A percentile compares a stretch with the other conserved stretches of the same genome.
Conservation (phyloP, 2,888 invertebrate genomes). For the Epinotia ramella region DNA sequence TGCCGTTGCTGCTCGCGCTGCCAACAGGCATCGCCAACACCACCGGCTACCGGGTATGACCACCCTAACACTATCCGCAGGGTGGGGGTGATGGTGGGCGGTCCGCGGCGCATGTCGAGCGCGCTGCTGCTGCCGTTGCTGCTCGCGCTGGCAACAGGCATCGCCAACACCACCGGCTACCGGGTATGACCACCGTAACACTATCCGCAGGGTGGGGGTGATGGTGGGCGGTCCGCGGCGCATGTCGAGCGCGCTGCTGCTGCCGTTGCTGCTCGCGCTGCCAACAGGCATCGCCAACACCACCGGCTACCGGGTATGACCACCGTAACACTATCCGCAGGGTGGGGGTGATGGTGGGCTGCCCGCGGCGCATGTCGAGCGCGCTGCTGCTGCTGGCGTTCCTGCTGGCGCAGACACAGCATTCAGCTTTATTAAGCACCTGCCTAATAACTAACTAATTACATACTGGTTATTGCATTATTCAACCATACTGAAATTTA, state of each 20-base stretch:
- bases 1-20: conserved; percentile 48
- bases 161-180: conserved; percentile 72
- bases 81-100: too few relatives aligned
- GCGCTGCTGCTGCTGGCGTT: too few relatives aligned
- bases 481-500: not conserved
- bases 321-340: not conserved
- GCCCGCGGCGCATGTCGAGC: conserved; percentile 53
- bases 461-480: not conserved
- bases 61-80: too few relatives aligned
- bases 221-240: conserved; percentile 82
- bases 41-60: conserved; percentile 53
- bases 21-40: conserved; percentile 68
- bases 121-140: too few relatives aligned
- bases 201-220: conserved; percentile 55
- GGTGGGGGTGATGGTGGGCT: conserved; percentile 66
- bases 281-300: conserved; percentile 69
- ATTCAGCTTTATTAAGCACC: not conserved
- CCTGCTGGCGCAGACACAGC: too few relatives aligned
- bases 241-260: conserved; percentile 82
- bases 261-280: conserved; percentile 77
- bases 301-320: conserved; percentile 73
- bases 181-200: conserved; percentile 57
- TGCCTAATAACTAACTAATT: not conserved
- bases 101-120: too few relatives aligned
- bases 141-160: conserved; percentile 55